Evolutionary conservation across 2,113 vertebrate species (phyloP), one percentile per base, ranked within the genome.

Genomic region (Eudyptes chrysolophus): DNA sequence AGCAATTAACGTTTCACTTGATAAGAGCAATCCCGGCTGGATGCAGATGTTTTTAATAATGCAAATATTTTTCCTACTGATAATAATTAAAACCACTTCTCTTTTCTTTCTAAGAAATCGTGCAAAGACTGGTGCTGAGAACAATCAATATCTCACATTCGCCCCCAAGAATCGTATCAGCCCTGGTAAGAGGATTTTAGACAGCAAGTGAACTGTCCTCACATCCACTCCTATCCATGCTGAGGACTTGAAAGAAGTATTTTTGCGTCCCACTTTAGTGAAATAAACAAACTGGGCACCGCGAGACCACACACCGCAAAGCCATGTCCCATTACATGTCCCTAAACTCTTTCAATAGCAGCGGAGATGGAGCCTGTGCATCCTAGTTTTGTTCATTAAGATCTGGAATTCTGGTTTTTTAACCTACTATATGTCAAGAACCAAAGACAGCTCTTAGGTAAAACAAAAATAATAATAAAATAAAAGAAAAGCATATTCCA

Each of bases 21-120:
- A 95, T 97, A 97, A 96, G 92, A 90, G 94, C 91, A 84, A 88
- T 83, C 95, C 62, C 79, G 4, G 97, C 70, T 95, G 92, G 62
- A 75, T 78, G 74, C 97, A 98, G 72, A 96, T 98, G 98, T 84
- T 98, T 97, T 82, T 68, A 97, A 97, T 98, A 89, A 96, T 49
- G 87, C 77, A 92, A 86, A 84, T 78, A 90, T 87, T 97, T 92
- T 83, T 38, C 89, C 85, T 84, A 48, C 91, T 97, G 69, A 65
- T 55, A 90, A 90, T 92, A 98, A 97, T 95, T 95, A 94, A 96
- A 97, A 65, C 64, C 84, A 94, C 62, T 77, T 80, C 76, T 62
- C 61, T 72, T 61, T 25, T 11, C 9, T 58, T 49, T 74, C 42
- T 34, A 46, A 75, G 83, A n/a, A 92, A 30, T 61, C 70, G 44